Evolutionary conservation across 2,888 invertebrate species (phyloP).

Genomic region (Stratiomys singularior): DNA sequence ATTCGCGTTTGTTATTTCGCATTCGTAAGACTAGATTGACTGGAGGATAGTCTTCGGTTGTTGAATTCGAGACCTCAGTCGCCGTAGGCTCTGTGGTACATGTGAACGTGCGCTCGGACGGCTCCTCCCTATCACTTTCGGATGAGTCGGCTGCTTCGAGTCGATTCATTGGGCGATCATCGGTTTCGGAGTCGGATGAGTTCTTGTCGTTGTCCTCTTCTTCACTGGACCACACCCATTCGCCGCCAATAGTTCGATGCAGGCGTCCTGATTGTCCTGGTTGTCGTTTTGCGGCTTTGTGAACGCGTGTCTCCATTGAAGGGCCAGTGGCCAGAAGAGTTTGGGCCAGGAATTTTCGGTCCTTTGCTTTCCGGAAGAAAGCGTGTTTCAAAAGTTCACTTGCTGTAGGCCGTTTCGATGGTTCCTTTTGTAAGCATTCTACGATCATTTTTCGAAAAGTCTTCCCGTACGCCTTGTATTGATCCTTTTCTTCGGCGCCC

Average conservation of each 20-base stretch:
- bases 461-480: conserved; percentile 97
- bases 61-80: conserved; percentile 64
- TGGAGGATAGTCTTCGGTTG: conserved; percentile 62
- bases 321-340: conserved; percentile 87
- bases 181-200: conserved; percentile 68
- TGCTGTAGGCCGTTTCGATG: conserved; percentile 93
- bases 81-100: conserved; percentile 62
- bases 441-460: conserved; percentile 96
- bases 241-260: conserved; percentile 94
- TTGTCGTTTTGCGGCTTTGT: conserved; percentile 84
- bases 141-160: conserved; percentile 71
- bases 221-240: conserved; percentile 98
- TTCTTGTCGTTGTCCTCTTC: conserved; percentile 79
- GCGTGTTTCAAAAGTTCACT: conserved; percentile 95
- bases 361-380: conserved; percentile 98
- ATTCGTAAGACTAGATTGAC: conserved; percentile 89
- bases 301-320: conserved; percentile 88
- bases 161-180: conserved; percentile 72
- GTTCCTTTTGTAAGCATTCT: conserved; percentile 96
- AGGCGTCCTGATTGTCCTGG: conserved; percentile 87
- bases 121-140: conserved; percentile 69
- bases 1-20: conserved; percentile 88
- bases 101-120: conserved; percentile 66
- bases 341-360: conserved; percentile 86
- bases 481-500: conserved; percentile 94